Evolutionary conservation across 2,888 invertebrate species (phyloP), one percentile per base, ranked within the genome.

Genomic region (Catocala fraxini): DNA sequence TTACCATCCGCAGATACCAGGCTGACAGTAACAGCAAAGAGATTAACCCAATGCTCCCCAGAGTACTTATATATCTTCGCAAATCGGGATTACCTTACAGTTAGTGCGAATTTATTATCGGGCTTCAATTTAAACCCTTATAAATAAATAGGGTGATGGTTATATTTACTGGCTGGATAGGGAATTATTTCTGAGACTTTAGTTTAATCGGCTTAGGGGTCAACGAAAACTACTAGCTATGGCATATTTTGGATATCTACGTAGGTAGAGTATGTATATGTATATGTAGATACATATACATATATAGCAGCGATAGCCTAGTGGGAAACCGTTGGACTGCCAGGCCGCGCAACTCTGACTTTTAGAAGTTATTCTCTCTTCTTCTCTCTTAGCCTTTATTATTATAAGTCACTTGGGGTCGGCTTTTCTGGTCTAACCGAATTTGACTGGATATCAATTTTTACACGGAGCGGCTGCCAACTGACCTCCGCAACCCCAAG

Each of bases 1-100:
- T 46, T 45, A 11, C 0, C 39, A 34, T 46, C 46, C 11, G 5
- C 10, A 63, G 54, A 48, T 73, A 78, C 75, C 48, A 79, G 70
- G 81, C 54, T n/a, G 13, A 10, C 70, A 76, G 70, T 69, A 71
- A 65, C 10, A 58, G 62, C 43, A 54, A 62, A 62, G 62, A 66
- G 64, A 71, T 80, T 61, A 59, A 74, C 70, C 71, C 65, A 71
- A 70, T 57, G 67, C 62, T 62, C 68, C 56, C 63, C 49, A 65
- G 77, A 70, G 70, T 59, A 51, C 49, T 58, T 51, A 73, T 70
- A 71, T 62, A 65, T 65, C 71, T 68, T 63, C 53, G 51, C 65
- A 49, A 68, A 67, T 56, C 58, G 57, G 59, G 68, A 70, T 74
- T 59, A 61, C 58, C 49, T 59, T 51, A 63, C 65, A 64, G 59